Conservation (phyloP, 2,113 vertebrate species). For the Solea solea region DNA sequence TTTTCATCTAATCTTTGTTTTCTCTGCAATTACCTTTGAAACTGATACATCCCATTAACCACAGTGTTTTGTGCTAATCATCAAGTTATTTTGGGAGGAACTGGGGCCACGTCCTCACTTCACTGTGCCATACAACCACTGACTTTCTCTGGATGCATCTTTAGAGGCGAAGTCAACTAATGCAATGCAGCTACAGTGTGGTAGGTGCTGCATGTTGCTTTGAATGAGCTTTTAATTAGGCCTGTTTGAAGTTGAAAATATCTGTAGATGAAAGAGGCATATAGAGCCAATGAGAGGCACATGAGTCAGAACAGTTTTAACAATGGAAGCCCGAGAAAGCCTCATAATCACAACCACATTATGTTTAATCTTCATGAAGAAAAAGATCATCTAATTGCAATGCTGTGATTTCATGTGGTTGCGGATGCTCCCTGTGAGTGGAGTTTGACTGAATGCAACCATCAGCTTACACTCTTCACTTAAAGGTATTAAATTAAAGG, state of each 20-base stretch:
- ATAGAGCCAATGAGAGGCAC: neutral
- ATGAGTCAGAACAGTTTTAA: neutral
- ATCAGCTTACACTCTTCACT: too few species aligned
- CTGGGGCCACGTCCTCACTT: neutral
- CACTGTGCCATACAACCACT: conserved; percentile 12
- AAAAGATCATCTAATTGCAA: neutral
- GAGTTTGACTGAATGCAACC: too few species aligned
- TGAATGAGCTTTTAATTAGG: conserved; percentile 41
- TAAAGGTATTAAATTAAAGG: too few species aligned
- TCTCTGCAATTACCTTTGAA: too few species aligned
- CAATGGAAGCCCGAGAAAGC: neutral
- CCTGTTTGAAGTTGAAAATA: conserved; percentile 45
- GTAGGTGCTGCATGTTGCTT: conserved; percentile 11
- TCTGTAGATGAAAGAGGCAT: conserved; percentile 42
- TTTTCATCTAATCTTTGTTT: too few species aligned
- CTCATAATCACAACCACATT: neutral
- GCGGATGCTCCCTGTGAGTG: too few species aligned
- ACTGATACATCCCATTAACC: too few species aligned
- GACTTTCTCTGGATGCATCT: neutral
- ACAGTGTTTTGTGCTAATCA: neutral
- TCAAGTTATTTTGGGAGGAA: conserved; percentile 7
- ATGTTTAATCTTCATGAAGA: neutral
- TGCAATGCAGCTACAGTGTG: neutral
- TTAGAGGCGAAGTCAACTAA: conserved; percentile 16
- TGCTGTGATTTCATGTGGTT: too few species aligned